Conservation (phyloP, 2,797 vertebrate genomes). For the Cirrhinus mrigala region DNA sequence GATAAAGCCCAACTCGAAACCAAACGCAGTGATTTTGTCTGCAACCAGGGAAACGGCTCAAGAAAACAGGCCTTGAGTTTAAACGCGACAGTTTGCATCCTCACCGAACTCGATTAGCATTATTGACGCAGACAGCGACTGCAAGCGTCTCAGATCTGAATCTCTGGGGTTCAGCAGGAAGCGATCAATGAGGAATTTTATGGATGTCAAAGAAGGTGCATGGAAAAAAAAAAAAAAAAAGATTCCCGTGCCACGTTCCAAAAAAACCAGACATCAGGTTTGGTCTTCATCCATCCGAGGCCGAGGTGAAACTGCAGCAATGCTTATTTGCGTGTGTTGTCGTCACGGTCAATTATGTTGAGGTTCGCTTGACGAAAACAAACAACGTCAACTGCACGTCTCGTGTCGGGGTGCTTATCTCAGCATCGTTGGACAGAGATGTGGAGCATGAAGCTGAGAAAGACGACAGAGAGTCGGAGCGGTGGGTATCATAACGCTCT, state of each 20-base stretch:
- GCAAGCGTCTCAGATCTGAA: constrained; percentile 54
- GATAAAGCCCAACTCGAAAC: neutral
- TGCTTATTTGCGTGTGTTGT: constrained; percentile 3
- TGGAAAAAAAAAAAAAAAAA: constrained; percentile 18
- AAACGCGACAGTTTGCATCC: constrained; percentile 15
- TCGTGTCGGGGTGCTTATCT: constrained; percentile 15
- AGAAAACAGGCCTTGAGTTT: constrained; percentile 4
- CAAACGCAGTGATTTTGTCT: neutral
- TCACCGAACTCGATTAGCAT: constrained; percentile 72
- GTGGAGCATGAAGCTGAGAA: neutral
- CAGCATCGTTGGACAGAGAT: constrained; percentile 16
- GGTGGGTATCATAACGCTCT: constrained; percentile 20
- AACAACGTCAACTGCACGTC: constrained; percentile 27
- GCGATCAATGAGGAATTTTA: constrained; percentile 48
- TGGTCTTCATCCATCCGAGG: constrained; percentile 4
- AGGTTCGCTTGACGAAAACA: neutral
- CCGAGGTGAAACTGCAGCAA: neutral
- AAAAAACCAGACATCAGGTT: constrained; percentile 16
- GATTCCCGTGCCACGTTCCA: neutral
- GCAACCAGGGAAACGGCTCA: neutral
- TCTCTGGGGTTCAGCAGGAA: constrained; percentile 15
- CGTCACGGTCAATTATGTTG: neutral
- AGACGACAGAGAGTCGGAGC: neutral
- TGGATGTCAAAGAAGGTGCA: constrained; percentile 15
- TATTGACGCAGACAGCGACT: constrained; percentile 68